Conservation (phyloP, 23 tunicate genomes). For the Styela clava region DNA sequence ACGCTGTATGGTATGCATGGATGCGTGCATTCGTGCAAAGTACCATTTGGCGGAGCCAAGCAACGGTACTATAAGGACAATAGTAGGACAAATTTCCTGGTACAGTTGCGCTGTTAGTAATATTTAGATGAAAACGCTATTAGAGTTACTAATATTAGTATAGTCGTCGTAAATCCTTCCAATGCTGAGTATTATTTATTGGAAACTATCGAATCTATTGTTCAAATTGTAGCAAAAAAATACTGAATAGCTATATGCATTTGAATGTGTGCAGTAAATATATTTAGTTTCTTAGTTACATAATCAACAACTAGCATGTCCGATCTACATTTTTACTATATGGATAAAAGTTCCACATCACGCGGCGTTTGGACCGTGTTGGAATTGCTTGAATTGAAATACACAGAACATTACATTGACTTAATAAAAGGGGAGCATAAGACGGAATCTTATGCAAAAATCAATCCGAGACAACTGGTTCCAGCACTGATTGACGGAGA, state of each 20-base stretch:
- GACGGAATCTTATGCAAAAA: neutral
- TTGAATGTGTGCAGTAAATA: neutral
- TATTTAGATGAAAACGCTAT: too few relatives aligned
- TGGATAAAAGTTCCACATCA: conserved; percentile 17
- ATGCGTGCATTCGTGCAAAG: too few relatives aligned
- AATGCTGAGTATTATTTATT: too few relatives aligned
- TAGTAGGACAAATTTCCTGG: too few relatives aligned
- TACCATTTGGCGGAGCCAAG: too few relatives aligned
- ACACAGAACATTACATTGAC: neutral
- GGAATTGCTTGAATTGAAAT: neutral
- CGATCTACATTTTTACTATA: conserved; percentile 4
- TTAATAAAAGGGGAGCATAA: conserved; percentile 24
- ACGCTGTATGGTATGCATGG: too few relatives aligned
- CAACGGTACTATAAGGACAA: too few relatives aligned
- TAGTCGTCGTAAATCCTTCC: too few relatives aligned
- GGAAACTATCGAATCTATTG: too few relatives aligned
- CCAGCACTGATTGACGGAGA: conserved; percentile 28
- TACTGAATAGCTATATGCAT: neutral
- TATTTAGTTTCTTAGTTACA: neutral
- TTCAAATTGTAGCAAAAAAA: neutral
- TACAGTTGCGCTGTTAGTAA: too few relatives aligned
- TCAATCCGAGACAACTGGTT: conserved; percentile 30
- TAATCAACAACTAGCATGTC: neutral
- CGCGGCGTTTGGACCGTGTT: conserved; percentile 4
- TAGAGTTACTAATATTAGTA: too few relatives aligned